phyloP scores from a whole-genome alignment of 2,797 vertebrate species.

The Salarias fasciatus region DNA sequence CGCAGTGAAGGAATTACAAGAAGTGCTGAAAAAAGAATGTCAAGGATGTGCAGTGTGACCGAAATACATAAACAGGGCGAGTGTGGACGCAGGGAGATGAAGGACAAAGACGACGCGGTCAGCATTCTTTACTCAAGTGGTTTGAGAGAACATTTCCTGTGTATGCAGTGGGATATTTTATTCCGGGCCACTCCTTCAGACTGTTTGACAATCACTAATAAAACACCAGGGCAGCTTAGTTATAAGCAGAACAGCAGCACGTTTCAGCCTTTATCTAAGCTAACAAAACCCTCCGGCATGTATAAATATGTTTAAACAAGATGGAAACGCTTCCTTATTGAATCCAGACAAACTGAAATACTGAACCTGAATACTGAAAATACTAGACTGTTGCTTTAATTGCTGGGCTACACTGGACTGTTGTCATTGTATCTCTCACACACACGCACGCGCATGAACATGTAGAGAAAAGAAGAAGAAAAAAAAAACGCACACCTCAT shows the following conservation, averaged over 20 bases:
- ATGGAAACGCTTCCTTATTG: background rate
- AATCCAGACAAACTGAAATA: constrained; percentile 7
- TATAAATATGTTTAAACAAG: constrained; percentile 12
- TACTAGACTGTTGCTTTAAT: too few species aligned
- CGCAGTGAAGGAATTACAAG: constrained; percentile 12
- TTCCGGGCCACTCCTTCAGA: constrained; percentile 7
- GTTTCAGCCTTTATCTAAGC: constrained; percentile 11
- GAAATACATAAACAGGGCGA: constrained; percentile 51
- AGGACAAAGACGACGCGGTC: constrained; percentile 40
- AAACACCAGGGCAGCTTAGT: constrained; percentile 17
- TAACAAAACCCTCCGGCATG: constrained; percentile 24
- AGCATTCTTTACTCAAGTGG: constrained; percentile 58
- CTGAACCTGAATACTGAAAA: too few species aligned
- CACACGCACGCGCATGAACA: too few species aligned
- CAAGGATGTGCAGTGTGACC: constrained; percentile 36
- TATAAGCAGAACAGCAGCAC: constrained; percentile 11
- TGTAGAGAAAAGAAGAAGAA: background rate
- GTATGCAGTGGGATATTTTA: constrained; percentile 24
- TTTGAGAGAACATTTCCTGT: constrained; percentile 56
- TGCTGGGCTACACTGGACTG: too few species aligned
- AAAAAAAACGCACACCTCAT: constrained; percentile 27
- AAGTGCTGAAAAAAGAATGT: constrained; percentile 21
- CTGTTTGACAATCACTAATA: background rate
- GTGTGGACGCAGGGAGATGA: constrained; percentile 43
- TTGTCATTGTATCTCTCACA: too few species aligned